These are phyloP conservation scores for Cinclus cinclus DNA, from an alignment of 2,113 vertebrate species.

Conservation along the genomic window DNA sequence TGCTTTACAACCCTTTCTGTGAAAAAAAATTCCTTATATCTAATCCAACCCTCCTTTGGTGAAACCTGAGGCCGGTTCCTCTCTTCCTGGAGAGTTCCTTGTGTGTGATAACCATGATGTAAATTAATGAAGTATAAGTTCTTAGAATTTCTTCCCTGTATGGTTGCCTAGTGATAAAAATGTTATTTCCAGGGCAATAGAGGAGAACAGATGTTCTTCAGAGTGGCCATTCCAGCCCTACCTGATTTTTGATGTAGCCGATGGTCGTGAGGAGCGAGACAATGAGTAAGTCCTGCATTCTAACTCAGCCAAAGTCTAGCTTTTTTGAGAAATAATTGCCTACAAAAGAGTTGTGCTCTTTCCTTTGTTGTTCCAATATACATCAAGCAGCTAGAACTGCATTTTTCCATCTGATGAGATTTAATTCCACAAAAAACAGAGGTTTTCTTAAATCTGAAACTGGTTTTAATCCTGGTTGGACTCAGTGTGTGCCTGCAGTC, in stretches of 20 bases:
- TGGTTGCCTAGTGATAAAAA: neutral
- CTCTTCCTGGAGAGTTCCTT: neutral
- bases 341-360: neutral
- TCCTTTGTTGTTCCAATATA: neutral
- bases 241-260: conserved; percentile 83
- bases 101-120: neutral
- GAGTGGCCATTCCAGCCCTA: conserved; percentile 86
- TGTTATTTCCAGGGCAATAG: conserved; percentile 67
- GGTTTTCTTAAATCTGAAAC: neutral
- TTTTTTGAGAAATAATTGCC: neutral
- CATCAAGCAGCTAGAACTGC: neutral
- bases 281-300: conserved; percentile 74
- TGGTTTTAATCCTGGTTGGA: neutral
- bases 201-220: conserved; percentile 71
- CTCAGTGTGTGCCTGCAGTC: neutral
- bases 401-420: neutral
- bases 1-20: neutral
- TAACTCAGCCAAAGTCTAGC: neutral
- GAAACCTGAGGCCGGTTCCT: neutral
- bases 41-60: neutral
- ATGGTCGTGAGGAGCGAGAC: conserved; percentile 79
- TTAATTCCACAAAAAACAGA: neutral
- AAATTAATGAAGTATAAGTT: neutral
- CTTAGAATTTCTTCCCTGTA: neutral
- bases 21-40: neutral